Evolutionary conservation across 2,797 vertebrate genomes (phyloP), one percentile per base, ranked within the genome.

Genomic region (Sebastes matsubarae): DNA sequence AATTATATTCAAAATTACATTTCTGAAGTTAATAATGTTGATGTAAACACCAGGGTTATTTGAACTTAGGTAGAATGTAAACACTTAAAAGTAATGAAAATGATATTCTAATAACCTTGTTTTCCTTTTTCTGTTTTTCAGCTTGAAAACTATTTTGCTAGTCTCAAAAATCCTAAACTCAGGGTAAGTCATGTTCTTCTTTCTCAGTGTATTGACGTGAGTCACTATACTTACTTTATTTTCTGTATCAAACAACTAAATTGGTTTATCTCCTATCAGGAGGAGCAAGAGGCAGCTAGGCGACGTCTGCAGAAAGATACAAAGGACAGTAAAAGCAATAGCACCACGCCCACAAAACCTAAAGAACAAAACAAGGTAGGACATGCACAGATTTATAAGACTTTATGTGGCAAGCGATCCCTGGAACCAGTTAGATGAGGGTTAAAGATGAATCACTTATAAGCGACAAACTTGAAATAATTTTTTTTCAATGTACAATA

Each of bases 91-190:
- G 7, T 22, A 25, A 18, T 68, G 4, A 42, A 55, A 71, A 36
- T 29, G 36, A 11, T 38, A 65, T 24, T 65, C n/a, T 50, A 66
- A 72, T 30, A 8, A 60, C 2, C 2, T 8, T 3, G 30, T 65
- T 52, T 75, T 66, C 32, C 1, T 71, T 77, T 36, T 79, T 36
- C 52, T 75, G 16, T 78, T 78, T 92, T 92, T 81, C 95, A 99
- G 99, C 98, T 99, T 99, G 99, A 99, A 99, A 99, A 99, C 94
- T 99, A 99, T 96, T 99, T 99, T 97, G 99, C 98, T 97, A 99
- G 97, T 97, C 96, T 99, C 95, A 99, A 99, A 98, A 99, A 99
- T 95, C 99, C 99, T 96, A 99, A 99, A 99, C 98, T 99, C 99
- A 99, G 98, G 99, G 99, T 99, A 96, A 98, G 98, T 95, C 55